These are phyloP conservation scores for Leptinotarsa haldemani DNA, from an alignment of 2,888 invertebrate genomes.

Conservation along the genomic window DNA sequence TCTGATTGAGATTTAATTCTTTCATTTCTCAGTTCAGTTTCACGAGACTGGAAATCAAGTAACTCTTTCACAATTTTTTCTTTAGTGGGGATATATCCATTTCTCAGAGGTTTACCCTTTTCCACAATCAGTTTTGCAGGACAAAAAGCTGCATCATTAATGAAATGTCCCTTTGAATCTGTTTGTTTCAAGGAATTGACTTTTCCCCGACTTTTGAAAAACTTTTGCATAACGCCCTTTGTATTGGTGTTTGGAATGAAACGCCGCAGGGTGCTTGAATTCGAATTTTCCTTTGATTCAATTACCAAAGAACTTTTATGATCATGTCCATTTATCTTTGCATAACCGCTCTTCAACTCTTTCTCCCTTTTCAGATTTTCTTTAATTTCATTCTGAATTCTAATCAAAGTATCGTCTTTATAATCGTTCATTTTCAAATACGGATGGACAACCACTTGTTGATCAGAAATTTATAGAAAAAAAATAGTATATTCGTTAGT, in stretches of 20 bases:
- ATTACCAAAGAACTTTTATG: conserved; percentile 5
- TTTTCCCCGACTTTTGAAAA: conserved; percentile 84
- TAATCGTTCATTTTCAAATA: conserved; percentile 30
- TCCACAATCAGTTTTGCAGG: conserved; percentile 62
- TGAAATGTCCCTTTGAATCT: conserved; percentile 50
- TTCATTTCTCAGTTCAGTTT: conserved; percentile 70
- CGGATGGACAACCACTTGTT: not conserved
- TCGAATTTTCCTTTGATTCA: conserved; percentile 41
- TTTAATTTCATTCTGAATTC: conserved; percentile 90
- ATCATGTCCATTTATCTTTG: conserved; percentile 4
- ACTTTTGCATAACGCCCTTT: conserved; percentile 87
- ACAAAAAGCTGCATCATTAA: conserved; percentile 51
- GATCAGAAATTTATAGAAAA: not conserved
- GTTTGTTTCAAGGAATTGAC: conserved; percentile 61
- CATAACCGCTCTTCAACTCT: conserved; percentile 75
- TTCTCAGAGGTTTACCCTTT: conserved; percentile 73
- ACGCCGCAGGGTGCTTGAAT: conserved; percentile 68
- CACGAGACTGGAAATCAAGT: conserved; percentile 81
- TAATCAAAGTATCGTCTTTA: conserved; percentile 71
- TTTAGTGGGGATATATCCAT: conserved; percentile 86
- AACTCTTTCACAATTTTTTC: conserved; percentile 83
- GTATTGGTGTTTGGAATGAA: conserved; percentile 70
- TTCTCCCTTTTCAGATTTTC: conserved; percentile 87
- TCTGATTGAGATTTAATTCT: conserved; percentile 75
- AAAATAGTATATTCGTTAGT: not conserved